Conservation (phyloP, 2,113 vertebrate genomes). For the Cebidichthys violaceus region DNA sequence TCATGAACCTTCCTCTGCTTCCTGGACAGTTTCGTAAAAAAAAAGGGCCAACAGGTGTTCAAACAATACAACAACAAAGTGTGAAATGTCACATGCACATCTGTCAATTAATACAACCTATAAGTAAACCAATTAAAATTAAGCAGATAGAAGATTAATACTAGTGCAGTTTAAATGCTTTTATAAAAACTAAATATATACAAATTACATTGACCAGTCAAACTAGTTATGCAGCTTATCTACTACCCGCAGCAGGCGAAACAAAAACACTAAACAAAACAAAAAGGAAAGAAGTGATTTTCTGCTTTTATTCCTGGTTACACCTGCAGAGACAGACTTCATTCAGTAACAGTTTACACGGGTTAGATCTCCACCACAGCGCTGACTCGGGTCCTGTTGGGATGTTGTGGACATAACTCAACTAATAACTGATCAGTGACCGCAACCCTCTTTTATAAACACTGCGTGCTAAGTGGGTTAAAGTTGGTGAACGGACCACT, state of each 20-base stretch:
- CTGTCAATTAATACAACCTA: background rate
- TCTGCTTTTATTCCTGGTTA: background rate
- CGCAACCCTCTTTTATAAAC: too few relatives aligned
- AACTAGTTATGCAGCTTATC: background rate
- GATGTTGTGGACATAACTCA: background rate
- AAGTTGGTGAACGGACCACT: background rate
- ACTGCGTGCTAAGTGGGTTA: background rate
- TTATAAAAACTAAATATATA: background rate
- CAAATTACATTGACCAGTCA: background rate
- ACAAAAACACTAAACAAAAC: background rate
- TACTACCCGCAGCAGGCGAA: background rate
- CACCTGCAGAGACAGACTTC: constrained; percentile 1
- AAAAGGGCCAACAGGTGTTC: background rate
- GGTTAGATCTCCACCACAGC: too few relatives aligned
- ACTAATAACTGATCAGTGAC: rapidly evolving
- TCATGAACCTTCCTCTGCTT: background rate
- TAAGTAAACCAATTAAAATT: background rate
- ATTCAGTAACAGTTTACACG: constrained; percentile 24
- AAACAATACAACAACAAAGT: background rate
- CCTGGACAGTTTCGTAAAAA: background rate
- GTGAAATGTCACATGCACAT: background rate
- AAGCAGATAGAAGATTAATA: background rate
- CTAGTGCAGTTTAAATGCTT: background rate
- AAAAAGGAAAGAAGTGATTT: background rate
- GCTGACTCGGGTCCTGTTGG: rapidly evolving